These are phyloP conservation scores for Bostrychus sinensis DNA, from an alignment of 2,113 vertebrate species.

Conservation along the genomic window DNA sequence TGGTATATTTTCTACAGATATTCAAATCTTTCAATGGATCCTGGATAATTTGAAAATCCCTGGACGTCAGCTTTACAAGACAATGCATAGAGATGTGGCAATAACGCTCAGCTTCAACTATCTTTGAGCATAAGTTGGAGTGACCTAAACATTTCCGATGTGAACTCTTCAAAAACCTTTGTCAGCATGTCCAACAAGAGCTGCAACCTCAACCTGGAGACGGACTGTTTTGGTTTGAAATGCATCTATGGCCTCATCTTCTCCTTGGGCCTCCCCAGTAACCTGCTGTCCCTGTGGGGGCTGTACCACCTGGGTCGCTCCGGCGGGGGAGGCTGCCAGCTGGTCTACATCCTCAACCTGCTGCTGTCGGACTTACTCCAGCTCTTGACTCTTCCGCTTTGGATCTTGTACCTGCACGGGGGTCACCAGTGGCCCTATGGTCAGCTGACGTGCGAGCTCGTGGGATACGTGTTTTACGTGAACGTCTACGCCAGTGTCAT, in stretches of 20 bases:
- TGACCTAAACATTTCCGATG: constrained; percentile 10
- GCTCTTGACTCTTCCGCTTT: constrained; percentile 78
- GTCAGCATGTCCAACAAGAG: constrained; percentile 73
- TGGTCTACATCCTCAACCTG: constrained; percentile 82
- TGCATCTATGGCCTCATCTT: constrained; percentile 80
- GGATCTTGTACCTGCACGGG: constrained; percentile 76
- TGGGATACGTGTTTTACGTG: constrained; percentile 78
- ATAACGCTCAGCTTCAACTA: background rate
- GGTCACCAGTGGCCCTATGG: constrained; percentile 66
- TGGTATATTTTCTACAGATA: constrained; percentile 35
- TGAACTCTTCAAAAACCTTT: constrained; percentile 22
- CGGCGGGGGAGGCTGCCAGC: constrained; percentile 69
- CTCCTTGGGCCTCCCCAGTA: constrained; percentile 76
- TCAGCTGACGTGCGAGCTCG: constrained; percentile 61
- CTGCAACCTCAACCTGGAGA: constrained; percentile 75
- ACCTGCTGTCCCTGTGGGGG: constrained; percentile 79
- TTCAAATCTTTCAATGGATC: constrained; percentile 34
- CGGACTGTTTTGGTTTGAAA: constrained; percentile 73
- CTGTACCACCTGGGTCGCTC: constrained; percentile 76
- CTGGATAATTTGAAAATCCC: constrained; percentile 12
- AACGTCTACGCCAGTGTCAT: constrained; percentile 79
- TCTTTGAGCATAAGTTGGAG: constrained; percentile 1
- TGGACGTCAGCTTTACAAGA: background rate
- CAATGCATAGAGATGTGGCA: background rate
- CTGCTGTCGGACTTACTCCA: constrained; percentile 80